A percentile compares a stretch with the other conserved stretches of the same genome.
Conservation (phyloP, 92 coral and sea anemone species). For the Zoanthus solanderi region DNA sequence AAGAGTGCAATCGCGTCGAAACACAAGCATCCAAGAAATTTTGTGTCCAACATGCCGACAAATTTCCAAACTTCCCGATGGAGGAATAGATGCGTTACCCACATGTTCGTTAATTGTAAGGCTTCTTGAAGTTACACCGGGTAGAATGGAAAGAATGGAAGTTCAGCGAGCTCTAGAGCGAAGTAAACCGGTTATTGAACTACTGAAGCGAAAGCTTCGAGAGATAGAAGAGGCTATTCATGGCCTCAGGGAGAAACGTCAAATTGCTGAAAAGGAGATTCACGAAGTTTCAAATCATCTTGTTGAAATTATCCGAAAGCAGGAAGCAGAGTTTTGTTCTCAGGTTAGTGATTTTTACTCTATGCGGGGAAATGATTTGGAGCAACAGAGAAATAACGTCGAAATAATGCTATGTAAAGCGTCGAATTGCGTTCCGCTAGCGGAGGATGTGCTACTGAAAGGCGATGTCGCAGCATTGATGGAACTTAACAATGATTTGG, state of each 20-base stretch:
- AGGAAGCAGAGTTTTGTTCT: conserved; percentile 62
- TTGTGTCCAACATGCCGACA: conserved; percentile 84
- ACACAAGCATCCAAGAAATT: conserved; percentile 55
- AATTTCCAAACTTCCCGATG: conserved; percentile 67
- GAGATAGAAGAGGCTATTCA: conserved; percentile 60
- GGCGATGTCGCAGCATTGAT: conserved; percentile 61
- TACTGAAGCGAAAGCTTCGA: conserved; percentile 61
- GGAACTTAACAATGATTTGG: conserved; percentile 69
- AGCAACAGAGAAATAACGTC: conserved; percentile 69
- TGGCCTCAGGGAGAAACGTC: conserved; percentile 49
- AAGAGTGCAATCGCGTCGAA: not conserved
- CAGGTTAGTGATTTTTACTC: conserved; percentile 70
- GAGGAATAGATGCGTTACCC: conserved; percentile 74
- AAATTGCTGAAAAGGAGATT: conserved; percentile 58
- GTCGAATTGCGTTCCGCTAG: conserved; percentile 65
- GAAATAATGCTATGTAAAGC: conserved; percentile 64
- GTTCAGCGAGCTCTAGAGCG: conserved; percentile 82
- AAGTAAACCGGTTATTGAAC: conserved; percentile 78
- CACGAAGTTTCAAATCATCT: conserved; percentile 64
- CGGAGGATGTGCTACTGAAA: conserved; percentile 74
- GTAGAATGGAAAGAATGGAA: conserved; percentile 74
- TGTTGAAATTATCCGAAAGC: conserved; percentile 66
- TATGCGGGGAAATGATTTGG: conserved; percentile 65
- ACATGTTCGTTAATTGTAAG: conserved; percentile 78
- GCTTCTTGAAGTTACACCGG: conserved; percentile 84